phyloP scores from a whole-genome alignment of 2,797 vertebrate genomes.

The Enoplosus armatus region DNA sequence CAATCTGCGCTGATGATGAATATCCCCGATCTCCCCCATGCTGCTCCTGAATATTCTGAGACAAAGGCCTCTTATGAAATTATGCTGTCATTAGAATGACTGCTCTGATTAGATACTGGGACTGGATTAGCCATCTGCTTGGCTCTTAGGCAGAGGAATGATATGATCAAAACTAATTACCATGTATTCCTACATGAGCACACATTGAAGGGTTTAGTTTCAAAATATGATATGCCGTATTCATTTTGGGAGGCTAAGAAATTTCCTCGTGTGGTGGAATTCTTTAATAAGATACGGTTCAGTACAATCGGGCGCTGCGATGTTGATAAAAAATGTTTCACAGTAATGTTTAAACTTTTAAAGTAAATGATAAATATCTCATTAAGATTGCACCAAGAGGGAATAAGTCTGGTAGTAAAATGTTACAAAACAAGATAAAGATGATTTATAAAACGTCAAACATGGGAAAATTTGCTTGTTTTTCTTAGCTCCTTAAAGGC shows the following conservation, averaged over 20 bases:
- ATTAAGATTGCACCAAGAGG: not conserved
- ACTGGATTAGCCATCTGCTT: conserved; percentile 85
- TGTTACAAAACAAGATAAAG: not conserved
- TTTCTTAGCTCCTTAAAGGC: conserved; percentile 2
- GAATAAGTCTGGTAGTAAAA: not conserved
- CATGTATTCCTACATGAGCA: conserved; percentile 51
- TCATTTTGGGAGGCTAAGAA: conserved; percentile 43
- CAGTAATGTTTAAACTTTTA: not conserved
- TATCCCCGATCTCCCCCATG: conserved; percentile 62
- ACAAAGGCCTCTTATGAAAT: conserved; percentile 82
- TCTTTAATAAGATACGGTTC: conserved; percentile 8
- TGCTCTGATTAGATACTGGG: conserved; percentile 76
- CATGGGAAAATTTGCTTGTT: not conserved
- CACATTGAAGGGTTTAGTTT: conserved; percentile 62
- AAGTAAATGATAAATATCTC: not conserved
- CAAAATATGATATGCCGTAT: conserved; percentile 50
- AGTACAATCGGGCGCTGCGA: not conserved
- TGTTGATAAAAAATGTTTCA: not conserved
- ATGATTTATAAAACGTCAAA: conserved; percentile 5
- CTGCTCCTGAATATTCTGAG: conserved; percentile 71
- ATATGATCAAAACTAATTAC: conserved; percentile 71
- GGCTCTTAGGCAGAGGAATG: conserved; percentile 64
- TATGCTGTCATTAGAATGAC: conserved; percentile 77
- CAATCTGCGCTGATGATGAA: conserved; percentile 76
- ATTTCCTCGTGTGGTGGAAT: conserved; percentile 38